A percentile compares a stretch with the other conserved stretches of the same genome.
phyloP scores from a whole-genome alignment of 1,140 invertebrate genomes.

The Spodoptera litura region DNA sequence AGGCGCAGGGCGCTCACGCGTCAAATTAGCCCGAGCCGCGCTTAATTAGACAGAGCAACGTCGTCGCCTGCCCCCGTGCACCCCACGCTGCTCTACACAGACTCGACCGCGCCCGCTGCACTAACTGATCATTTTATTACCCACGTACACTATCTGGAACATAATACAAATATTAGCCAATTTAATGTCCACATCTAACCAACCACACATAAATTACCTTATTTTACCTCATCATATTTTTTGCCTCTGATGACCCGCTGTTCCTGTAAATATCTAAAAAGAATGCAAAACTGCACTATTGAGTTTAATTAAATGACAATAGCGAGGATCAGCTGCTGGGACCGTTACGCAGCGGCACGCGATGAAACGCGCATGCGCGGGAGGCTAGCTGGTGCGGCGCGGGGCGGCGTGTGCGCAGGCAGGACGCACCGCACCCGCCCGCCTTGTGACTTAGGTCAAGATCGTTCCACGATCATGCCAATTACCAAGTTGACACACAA shows the following conservation, averaged over 20 bases:
- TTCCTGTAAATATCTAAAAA: conserved; percentile 52
- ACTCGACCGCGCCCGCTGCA: conserved; percentile 34
- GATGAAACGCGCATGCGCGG: conserved; percentile 50
- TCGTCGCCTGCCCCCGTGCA: conserved; percentile 50
- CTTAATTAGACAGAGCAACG: conserved; percentile 78
- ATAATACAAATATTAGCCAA: background rate
- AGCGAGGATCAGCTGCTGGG: conserved; percentile 72
- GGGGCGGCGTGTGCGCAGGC: conserved; percentile 12
- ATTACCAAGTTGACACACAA: conserved; percentile 67
- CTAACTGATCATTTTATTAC: conserved; percentile 32
- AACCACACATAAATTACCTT: conserved; percentile 1
- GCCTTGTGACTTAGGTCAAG: conserved; percentile 54
- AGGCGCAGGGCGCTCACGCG: conserved; percentile 66
- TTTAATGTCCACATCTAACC: background rate
- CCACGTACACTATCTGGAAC: conserved; percentile 20
- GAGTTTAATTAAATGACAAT: conserved; percentile 76
- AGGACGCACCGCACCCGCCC: conserved; percentile 42
- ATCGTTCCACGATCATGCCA: conserved; percentile 53
- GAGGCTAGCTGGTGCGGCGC: conserved; percentile 1
- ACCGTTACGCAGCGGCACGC: conserved; percentile 74
- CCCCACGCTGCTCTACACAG: conserved; percentile 39
- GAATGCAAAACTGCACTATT: conserved; percentile 55
- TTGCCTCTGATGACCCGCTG: conserved; percentile 36
- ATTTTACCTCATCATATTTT: background rate
- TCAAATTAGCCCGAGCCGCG: conserved; percentile 80